A percentile compares a stretch with the other conserved stretches of the same genome.
Evolutionary conservation across 1,140 invertebrate genomes (phyloP).

Genomic region (Episyrphus balteatus): DNA sequence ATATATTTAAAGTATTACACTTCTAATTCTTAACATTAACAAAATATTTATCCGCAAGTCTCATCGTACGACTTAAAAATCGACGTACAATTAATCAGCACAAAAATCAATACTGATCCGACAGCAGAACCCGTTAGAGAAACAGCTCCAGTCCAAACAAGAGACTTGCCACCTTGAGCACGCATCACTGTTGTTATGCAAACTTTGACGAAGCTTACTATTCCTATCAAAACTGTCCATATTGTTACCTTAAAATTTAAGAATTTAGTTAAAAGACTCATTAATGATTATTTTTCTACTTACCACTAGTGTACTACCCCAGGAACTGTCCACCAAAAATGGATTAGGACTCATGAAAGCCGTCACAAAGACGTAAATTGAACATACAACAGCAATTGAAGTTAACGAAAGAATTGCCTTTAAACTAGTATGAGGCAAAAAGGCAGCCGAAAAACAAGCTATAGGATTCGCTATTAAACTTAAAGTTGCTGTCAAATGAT

Average conservation of each 20-base stretch:
- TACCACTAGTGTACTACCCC: conserved; percentile 59
- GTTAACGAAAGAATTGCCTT: conserved; percentile 46
- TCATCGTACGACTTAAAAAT: conserved; percentile 42
- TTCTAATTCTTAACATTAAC: neutral
- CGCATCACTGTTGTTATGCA: conserved; percentile 64
- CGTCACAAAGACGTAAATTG: conserved; percentile 55
- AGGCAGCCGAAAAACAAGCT: conserved; percentile 71
- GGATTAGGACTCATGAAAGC: conserved; percentile 65
- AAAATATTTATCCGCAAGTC: neutral
- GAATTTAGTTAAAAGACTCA: conserved; percentile 12
- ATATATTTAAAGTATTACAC: neutral
- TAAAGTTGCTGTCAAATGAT: conserved; percentile 71
- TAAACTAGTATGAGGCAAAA: conserved; percentile 52
- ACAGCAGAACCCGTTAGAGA: conserved; percentile 70
- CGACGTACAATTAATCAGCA: conserved; percentile 57
- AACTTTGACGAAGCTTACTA: conserved; percentile 72
- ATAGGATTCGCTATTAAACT: conserved; percentile 74
- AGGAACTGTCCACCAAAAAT: conserved; percentile 45
- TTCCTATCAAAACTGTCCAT: conserved; percentile 56
- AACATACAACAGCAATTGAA: conserved; percentile 41
- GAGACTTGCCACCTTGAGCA: conserved; percentile 38
- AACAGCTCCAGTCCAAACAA: conserved; percentile 48
- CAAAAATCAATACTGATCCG: conserved; percentile 63
- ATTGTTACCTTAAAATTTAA: conserved; percentile 51
- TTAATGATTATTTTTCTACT: no score